Percentiles rank a stretch among this genome's conserved stretches.
Evolutionary conservation across 1,140 invertebrate species (phyloP).

Genomic region (Papilio glaucus): DNA sequence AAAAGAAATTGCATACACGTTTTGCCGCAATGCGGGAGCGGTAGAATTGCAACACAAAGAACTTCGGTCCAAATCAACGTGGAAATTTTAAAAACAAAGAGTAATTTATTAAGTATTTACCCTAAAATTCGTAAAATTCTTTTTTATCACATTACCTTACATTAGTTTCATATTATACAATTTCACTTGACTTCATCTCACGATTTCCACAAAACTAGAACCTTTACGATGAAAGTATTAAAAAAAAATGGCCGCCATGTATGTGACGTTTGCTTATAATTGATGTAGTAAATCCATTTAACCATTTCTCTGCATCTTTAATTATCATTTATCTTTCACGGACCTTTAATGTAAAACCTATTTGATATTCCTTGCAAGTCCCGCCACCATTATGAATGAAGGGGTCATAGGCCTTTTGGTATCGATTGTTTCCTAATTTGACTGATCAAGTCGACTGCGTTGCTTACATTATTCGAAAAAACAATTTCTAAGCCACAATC

Average conservation of each 20-base stretch:
- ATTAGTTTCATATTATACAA: too few species aligned
- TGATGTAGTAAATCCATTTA: not conserved
- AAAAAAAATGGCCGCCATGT: not conserved
- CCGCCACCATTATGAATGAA: not conserved
- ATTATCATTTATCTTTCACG: not conserved
- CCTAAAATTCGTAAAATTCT: too few species aligned
- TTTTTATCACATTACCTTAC: too few species aligned
- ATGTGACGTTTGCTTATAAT: not conserved
- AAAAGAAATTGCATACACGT: not conserved
- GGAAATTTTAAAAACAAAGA: too few species aligned
- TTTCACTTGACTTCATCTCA: too few species aligned
- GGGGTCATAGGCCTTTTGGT: not conserved
- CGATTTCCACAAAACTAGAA: not conserved
- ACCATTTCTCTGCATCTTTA: not conserved
- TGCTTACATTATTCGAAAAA: not conserved
- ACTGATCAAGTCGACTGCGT: not conserved
- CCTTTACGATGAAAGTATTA: not conserved
- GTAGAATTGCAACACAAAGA: too few species aligned
- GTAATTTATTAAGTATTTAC: too few species aligned
- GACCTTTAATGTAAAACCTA: slow-evolving; percentile 7
- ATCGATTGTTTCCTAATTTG: slow-evolving; percentile 15
- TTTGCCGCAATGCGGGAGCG: not conserved
- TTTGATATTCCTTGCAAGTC: slow-evolving; percentile 1
- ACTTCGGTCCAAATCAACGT: not conserved
- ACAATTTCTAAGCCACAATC: not conserved